Base-by-base conservation (phyloP, 2,888 invertebrate genomes). In the Monopis laevigella region DNA sequence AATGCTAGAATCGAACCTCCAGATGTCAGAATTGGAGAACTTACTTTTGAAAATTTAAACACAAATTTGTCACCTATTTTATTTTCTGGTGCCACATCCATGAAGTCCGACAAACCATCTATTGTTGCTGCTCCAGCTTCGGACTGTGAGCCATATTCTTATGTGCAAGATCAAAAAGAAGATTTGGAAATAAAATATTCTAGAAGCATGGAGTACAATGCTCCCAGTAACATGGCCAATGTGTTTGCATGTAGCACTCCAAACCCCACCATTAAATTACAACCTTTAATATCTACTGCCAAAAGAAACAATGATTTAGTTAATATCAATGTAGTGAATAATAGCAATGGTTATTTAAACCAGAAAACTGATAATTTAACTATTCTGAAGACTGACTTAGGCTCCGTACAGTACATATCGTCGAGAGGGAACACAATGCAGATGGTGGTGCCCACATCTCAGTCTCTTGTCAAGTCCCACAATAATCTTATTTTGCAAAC, bases 161-260 rank as follows among this genome's bases (percentile, higher is more conserved):
- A 65, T 45, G 72, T 68, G 47, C 56, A 58, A 26, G 78, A 77
- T n/a, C 62, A 59, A 43, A 62, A 53, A 32, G 78, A 78, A 36
- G 78, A 80, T 14, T 59, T 64, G 41, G 78, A 80, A 49, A 57
- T 78, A 2, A 80, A 80, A 51, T 80, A 64, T 56, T 80, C 80
- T 13, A 60, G 73, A 29, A 78, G 68, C 51, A 65, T 72, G 29
- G 78, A 78, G 46, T 80, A 80, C 43, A 63, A 53, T 55, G 57
- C 68, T 32, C 47, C 69, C 44, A 64, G 68, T 21, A 61, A 49
- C 52, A 24, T 24, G 40, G 65, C 54, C 45, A 64, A 58, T 53
- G 51, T 62, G 40, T 68, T 64, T 50, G 47, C 64, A 32, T 62
- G 64, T 47, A 68, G 62, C 48, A 52, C 68, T 52, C 63, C 68